Evolutionary conservation across 2,113 vertebrate genomes (phyloP).

Genomic region (Phaetusa simplex): DNA sequence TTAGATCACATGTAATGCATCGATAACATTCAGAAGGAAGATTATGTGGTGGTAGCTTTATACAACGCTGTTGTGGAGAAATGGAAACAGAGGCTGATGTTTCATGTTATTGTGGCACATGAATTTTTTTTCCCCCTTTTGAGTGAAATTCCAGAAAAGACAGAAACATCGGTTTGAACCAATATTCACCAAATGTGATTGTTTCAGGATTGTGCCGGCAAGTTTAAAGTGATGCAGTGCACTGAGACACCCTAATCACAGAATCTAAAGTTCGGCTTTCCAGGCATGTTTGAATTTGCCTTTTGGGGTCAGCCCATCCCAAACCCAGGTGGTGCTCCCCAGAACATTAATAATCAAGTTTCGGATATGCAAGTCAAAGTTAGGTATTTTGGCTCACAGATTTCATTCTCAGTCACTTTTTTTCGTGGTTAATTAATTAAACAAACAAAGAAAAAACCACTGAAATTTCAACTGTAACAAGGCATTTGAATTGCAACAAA

Average conservation of each 20-base stretch:
- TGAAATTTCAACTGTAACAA: neutral
- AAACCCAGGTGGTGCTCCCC: neutral
- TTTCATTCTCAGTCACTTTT: neutral
- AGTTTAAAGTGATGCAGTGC: neutral
- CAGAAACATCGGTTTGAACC: neutral
- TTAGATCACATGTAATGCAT: neutral
- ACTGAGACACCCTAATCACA: neutral
- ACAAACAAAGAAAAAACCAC: neutral
- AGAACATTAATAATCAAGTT: neutral
- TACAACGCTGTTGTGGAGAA: neutral
- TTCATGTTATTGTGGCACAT: neutral
- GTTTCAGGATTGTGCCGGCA: neutral
- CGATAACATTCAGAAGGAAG: neutral
- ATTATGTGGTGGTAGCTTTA: neutral
- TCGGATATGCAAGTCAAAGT: neutral
- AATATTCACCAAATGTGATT: neutral
- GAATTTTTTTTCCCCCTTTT: neutral
- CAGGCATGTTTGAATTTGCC: neutral
- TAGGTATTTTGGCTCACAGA: neutral
- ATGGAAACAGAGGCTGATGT: neutral
- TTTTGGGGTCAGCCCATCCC: neutral
- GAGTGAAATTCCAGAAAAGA: neutral
- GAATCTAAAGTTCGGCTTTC: neutral
- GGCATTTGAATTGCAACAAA: neutral
- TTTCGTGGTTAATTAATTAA: neutral